Percentiles rank a stretch among this genome's conserved stretches.
Conservation (phyloP, 2,797 vertebrate species). For the Coccyzus lansbergi region DNA sequence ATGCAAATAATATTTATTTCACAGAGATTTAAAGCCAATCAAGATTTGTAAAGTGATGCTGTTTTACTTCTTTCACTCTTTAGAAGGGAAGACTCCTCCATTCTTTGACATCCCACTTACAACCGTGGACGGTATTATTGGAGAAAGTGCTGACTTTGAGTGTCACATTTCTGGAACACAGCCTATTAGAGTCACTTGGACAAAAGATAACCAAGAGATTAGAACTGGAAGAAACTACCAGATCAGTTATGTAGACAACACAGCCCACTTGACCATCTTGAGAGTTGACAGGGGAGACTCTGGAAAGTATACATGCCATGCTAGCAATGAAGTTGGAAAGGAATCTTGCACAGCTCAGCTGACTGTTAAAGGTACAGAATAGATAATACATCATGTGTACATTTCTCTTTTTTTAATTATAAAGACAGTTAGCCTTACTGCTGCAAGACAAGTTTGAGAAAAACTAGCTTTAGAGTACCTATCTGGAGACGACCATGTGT, state of each 20-base stretch:
- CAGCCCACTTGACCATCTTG: slow-evolving; percentile 85
- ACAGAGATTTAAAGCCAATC: background rate
- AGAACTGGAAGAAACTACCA: slow-evolving; percentile 93
- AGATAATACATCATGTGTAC: background rate
- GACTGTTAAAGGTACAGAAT: slow-evolving; percentile 88
- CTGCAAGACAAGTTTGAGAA: background rate
- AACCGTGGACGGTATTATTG: slow-evolving; percentile 85
- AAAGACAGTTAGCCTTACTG: background rate
- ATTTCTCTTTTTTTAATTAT: background rate
- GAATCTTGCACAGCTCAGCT: slow-evolving; percentile 90
- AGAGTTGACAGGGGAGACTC: slow-evolving; percentile 88
- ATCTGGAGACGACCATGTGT: background rate
- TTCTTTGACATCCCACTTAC: slow-evolving; percentile 89
- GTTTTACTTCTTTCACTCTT: slow-evolving; percentile 65
- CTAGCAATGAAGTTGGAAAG: slow-evolving; percentile 92
- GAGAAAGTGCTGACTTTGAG: slow-evolving; percentile 89
- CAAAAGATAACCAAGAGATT: slow-evolving; percentile 95
- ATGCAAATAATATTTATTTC: background rate
- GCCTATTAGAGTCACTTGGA: slow-evolving; percentile 93
- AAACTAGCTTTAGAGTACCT: background rate
- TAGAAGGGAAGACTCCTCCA: slow-evolving; percentile 91
- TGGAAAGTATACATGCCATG: slow-evolving; percentile 89
- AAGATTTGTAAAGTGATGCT: background rate
- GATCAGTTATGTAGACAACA: slow-evolving; percentile 89
- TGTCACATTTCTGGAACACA: slow-evolving; percentile 92